Evolutionary conservation across 2,797 vertebrate genomes (phyloP).

Genomic region (Rhinogobio ventralis): DNA sequence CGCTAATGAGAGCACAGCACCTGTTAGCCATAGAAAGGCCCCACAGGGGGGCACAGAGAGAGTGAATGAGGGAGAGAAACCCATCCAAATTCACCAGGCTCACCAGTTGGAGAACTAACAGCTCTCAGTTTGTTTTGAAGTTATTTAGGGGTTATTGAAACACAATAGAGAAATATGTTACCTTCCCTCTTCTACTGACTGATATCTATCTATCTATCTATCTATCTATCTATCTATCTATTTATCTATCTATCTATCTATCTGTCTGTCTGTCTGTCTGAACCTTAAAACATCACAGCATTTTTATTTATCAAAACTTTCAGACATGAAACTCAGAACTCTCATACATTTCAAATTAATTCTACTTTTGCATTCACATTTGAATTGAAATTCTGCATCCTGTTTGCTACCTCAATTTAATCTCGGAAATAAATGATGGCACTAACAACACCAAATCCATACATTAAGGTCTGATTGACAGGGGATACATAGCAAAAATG

Average conservation of each 20-base stretch:
- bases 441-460: not conserved
- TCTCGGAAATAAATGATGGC: not conserved
- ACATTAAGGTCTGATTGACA: not conserved
- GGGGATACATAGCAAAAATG: not conserved
- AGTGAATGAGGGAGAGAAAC: constrained; percentile 33
- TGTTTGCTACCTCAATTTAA: not conserved
- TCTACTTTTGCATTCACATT: not conserved
- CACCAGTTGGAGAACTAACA: constrained; percentile 23
- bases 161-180: not conserved
- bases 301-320: not conserved
- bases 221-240: not conserved
- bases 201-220: not conserved
- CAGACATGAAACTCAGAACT: too few species aligned
- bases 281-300: not conserved
- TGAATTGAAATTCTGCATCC: not conserved
- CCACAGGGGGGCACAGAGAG: constrained; percentile 52
- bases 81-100: constrained; percentile 29
- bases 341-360: not conserved
- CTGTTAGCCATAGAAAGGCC: constrained; percentile 63
- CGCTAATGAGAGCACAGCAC: constrained; percentile 62
- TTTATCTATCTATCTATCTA: not conserved
- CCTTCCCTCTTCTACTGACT: not conserved
- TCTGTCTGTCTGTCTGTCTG: not conserved
- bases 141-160: not conserved
- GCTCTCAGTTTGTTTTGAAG: constrained; percentile 26